Conservation (phyloP, 2,797 vertebrate genomes). For the Saxicola maurus region DNA sequence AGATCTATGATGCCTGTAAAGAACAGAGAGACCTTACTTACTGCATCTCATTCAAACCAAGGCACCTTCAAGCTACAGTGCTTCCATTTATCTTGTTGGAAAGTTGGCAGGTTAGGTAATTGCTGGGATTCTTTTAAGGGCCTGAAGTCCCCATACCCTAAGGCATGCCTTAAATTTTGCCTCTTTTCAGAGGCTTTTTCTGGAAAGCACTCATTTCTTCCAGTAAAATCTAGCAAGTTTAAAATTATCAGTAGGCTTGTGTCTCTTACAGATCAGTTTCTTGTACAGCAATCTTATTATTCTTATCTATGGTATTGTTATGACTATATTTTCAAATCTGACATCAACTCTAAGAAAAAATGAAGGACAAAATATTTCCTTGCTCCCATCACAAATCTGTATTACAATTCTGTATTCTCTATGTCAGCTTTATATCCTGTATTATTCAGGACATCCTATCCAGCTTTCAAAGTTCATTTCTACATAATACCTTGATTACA, state of each 20-base stretch:
- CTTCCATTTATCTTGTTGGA: conserved; percentile 63
- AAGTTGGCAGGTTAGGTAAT: conserved; percentile 60
- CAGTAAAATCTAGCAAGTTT: neutral
- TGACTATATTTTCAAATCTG: neutral
- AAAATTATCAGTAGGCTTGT: neutral
- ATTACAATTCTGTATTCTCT: neutral
- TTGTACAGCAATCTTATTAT: neutral
- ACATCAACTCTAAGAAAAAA: neutral
- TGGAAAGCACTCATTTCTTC: neutral
- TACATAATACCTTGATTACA: conserved; percentile 34
- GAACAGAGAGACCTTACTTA: conserved; percentile 62
- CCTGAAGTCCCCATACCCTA: conserved; percentile 32
- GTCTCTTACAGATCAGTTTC: neutral
- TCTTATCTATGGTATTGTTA: neutral
- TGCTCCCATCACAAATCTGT: neutral
- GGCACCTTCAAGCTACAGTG: conserved; percentile 71
- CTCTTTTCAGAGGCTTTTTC: neutral
- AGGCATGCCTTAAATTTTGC: conserved; percentile 18
- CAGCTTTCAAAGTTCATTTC: conserved; percentile 12
- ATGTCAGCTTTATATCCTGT: neutral
- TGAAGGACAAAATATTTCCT: neutral
- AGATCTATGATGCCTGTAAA: conserved; percentile 69
- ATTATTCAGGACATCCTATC: neutral
- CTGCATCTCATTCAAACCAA: conserved; percentile 64
- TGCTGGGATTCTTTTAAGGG: conserved; percentile 54